Base-by-base conservation (phyloP, 2,888 invertebrate species). In the Clanis bilineata region DNA sequence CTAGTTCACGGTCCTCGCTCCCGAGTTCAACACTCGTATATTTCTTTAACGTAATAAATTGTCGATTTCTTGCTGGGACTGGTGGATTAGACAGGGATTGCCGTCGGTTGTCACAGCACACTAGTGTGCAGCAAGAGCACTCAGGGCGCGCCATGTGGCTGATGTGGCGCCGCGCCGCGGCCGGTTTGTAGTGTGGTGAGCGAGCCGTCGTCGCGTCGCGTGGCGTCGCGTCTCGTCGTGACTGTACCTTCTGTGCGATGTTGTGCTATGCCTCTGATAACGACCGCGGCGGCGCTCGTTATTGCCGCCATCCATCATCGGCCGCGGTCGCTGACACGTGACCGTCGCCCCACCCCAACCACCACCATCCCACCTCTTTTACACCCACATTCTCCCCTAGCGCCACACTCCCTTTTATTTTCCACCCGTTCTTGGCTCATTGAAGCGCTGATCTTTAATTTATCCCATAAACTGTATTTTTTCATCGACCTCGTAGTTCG, bases 251-350 rank as follows among this genome's bases (percentile, higher is more conserved):
- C 56, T 51, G 56, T 38, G 64, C 15, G 57, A 12, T 39, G 61
- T 54, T 41, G 44, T 58, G 64, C 51, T 62, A 61, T 57, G 64
- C 58, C 9, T 32, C 43, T 69, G 70, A 64, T 75, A 71, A 74
- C 78, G 76, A 77, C 59, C 66, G 61, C 61, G 60, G 69, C 71
- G 71, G 64, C 63, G 75, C 74, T 81, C 82, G 82, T 86, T 88
- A 89, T 83, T 83, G 79, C 78, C 73, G 76, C 73, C 86, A 89
- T 89, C 87, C 83, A 89, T 89, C 89, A 89, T 84, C 79, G 70
- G 61, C 60, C 59, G 69, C 71, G 74, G 73, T 72, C 73, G 64
- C 62, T 70, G 73, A 72, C 74, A 61, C 74, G 43, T 66, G 22
- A 62, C n/a, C 39, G 56, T 57, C 54, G 47, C 22, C 41, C 39